phyloP scores from a whole-genome alignment of 2,888 invertebrate genomes.

The Dyspetes luteomarginatus region DNA sequence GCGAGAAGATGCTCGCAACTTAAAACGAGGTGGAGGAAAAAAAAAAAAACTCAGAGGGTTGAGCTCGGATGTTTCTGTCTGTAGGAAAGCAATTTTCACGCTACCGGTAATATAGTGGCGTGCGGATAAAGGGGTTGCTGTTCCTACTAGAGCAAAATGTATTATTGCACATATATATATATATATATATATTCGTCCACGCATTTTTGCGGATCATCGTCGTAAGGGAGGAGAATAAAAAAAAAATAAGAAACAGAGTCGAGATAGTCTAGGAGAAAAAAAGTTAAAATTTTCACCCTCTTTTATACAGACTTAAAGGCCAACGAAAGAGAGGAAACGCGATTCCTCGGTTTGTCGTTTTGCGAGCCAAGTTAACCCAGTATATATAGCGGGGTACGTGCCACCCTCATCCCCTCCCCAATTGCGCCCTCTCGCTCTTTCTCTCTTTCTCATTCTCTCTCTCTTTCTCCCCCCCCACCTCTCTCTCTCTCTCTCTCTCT shows the following conservation, averaged over 20 bases:
- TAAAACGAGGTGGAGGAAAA: slow-evolving; percentile 46
- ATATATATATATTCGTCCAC: slow-evolving; percentile 62
- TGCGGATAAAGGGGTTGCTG: slow-evolving; percentile 68
- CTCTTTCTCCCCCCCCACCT: background rate
- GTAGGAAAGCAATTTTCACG: slow-evolving; percentile 76
- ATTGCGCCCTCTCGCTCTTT: slow-evolving; percentile 19
- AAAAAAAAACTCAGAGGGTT: slow-evolving; percentile 12
- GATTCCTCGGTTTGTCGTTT: slow-evolving; percentile 56
- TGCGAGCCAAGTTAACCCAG: slow-evolving; percentile 55
- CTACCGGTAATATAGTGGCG: slow-evolving; percentile 75
- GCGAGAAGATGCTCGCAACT: slow-evolving; percentile 52
- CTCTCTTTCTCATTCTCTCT: slow-evolving; percentile 26
- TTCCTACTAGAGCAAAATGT: slow-evolving; percentile 39
- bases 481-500: slow-evolving; percentile 8
- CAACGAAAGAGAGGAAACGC: slow-evolving; percentile 53
- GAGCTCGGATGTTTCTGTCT: slow-evolving; percentile 71
- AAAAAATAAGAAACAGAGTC: background rate
- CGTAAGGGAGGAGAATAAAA: slow-evolving; percentile 11
- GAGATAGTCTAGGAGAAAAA: slow-evolving; percentile 22
- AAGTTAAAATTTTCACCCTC: slow-evolving; percentile 40
- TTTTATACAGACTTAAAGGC: slow-evolving; percentile 19
- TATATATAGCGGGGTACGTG: slow-evolving; percentile 53
- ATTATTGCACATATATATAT: slow-evolving; percentile 42
- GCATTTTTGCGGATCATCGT: slow-evolving; percentile 73
- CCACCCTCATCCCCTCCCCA: background rate